These are phyloP conservation scores for Gobius niger DNA, from an alignment of 2,113 vertebrate species.

Conservation along the genomic window DNA sequence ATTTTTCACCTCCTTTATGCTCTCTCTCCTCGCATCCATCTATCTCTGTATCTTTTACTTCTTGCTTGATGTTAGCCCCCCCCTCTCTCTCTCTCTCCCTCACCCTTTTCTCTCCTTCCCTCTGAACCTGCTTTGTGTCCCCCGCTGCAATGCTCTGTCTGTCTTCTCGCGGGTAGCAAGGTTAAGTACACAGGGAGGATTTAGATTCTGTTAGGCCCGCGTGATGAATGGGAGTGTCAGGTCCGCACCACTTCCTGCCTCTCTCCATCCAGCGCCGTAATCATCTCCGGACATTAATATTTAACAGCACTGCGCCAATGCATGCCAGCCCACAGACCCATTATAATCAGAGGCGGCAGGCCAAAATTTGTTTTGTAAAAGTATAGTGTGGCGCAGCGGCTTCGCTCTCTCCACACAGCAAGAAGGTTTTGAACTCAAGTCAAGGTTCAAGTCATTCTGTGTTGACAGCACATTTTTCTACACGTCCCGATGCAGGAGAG, in stretches of 20 bases:
- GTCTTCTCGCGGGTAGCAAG: constrained; percentile 53
- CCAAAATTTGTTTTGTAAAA: not conserved
- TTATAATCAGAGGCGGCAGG: constrained; percentile 41
- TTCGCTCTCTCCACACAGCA: not conserved
- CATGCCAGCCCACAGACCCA: constrained; percentile 28
- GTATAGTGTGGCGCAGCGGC: not conserved
- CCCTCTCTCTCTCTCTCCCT: constrained; percentile 10
- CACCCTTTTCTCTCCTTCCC: constrained; percentile 6
- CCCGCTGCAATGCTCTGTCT: constrained; percentile 3
- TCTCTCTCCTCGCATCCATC: constrained; percentile 33
- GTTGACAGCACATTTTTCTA: not conserved
- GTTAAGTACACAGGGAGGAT: constrained; percentile 76
- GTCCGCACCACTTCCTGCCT: constrained; percentile 57
- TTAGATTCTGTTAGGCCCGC: constrained; percentile 67
- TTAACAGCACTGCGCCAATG: constrained; percentile 65
- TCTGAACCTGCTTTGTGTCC: constrained; percentile 17
- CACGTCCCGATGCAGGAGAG: too few species aligned
- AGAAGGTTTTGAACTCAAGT: not conserved
- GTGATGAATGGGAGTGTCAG: constrained; percentile 72
- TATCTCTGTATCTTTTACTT: constrained; percentile 33
- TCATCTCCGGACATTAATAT: constrained; percentile 73
- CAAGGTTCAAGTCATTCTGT: too few species aligned
- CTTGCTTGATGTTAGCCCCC: constrained; percentile 27
- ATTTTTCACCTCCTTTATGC: constrained; percentile 45
- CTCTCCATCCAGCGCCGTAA: constrained; percentile 61